Evolutionary conservation across 2,113 vertebrate species (phyloP), one percentile per base, ranked within the genome.

Genomic region (Pollimyrus isidori): DNA sequence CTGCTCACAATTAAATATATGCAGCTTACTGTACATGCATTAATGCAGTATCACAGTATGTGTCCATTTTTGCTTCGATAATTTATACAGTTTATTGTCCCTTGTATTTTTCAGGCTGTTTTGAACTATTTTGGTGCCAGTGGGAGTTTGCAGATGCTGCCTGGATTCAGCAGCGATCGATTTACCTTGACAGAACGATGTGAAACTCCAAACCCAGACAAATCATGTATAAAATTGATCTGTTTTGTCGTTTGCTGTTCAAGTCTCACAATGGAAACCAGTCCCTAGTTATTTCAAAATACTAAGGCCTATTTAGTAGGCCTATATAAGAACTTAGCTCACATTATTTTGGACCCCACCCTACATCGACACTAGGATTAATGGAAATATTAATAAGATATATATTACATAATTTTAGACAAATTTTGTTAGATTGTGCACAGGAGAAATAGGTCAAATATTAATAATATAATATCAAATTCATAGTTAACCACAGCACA

Each of bases 101-200:
- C 56, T 85, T 88, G 56, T 88, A 10, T 89, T 93, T 45, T 91
- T 53, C 89, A 99, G 98, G 97, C 97, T 89, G 97, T 99, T 0
- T 97, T 97, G 62, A 98, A 98, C 94, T 99, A 98, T 93, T 98
- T 97, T n/a, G 97, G 98, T 89, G 95, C 96, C 89, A 97, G 98
- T 90, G 95, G 95, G 87, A 97, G 94, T 73, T 97, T 99, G 92
- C 95, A 97, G 94, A 93, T 97, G 85, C 92, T 97, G 83, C 95
- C 97, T 0, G 95, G 96, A 53, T 96, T 97, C 92, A 97, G 96
- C 88, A 48, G 7, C 0, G 93, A 95, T 7, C 94, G 91, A 94
- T 97, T 94, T 95, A 95, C 53, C 94, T 90, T 96, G 90, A 93
- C 58, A 92, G 96, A 95, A 49, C 93, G 95, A 92, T 94, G 93